phyloP scores from a whole-genome alignment of 2,113 vertebrate genomes.

The Tyrannus savana region DNA sequence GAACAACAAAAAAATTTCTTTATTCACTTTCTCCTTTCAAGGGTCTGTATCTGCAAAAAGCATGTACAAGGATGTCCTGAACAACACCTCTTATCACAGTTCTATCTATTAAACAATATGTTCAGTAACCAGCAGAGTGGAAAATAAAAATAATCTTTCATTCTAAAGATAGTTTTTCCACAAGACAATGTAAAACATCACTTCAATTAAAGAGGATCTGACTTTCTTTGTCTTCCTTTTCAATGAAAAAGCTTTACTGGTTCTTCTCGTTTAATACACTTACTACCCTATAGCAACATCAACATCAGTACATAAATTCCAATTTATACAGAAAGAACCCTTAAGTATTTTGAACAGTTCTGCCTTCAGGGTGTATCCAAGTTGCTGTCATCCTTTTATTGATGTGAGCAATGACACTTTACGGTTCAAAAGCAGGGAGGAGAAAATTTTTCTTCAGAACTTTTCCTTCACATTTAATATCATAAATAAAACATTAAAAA shows the following conservation, averaged over 20 bases:
- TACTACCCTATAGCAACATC: neutral
- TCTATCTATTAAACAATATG: neutral
- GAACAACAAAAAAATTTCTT: neutral
- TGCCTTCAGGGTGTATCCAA: neutral
- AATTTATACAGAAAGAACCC: neutral
- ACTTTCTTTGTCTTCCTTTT: neutral
- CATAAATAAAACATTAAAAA: neutral
- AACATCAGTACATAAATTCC: neutral
- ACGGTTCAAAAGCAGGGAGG: neutral
- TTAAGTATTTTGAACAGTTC: neutral
- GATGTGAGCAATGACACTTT: neutral
- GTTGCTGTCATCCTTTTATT: neutral
- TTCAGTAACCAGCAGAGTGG: neutral
- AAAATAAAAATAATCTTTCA: slow-evolving; percentile 21
- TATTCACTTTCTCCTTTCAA: neutral
- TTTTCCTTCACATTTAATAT: neutral
- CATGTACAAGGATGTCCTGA: neutral
- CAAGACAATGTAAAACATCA: neutral
- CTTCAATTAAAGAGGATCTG: neutral
- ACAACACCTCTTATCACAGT: neutral
- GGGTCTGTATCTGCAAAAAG: neutral
- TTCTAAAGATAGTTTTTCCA: neutral
- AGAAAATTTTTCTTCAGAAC: neutral
- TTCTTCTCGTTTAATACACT: neutral
- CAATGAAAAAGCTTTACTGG: neutral